Evolutionary conservation across 2,888 invertebrate species (phyloP), one percentile per base, ranked within the genome.

Genomic region (Malthinus seriepunctatus): DNA sequence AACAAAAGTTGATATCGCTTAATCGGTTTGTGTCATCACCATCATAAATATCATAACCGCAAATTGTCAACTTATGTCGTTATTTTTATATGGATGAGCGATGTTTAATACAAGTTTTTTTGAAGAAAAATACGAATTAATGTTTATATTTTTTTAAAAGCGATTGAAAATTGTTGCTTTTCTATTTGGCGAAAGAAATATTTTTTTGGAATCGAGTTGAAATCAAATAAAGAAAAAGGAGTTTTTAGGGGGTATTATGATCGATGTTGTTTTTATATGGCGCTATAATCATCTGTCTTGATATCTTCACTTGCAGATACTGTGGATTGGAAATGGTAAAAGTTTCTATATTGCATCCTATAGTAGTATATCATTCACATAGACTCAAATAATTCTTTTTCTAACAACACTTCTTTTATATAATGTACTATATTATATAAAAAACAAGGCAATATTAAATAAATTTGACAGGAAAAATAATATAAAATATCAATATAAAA

Each of bases 1-100:
- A 70, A 71, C 69, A 70, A 72, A 72, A 73, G 70, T 71, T 72
- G 67, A 63, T 66, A 64, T 62, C 63, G 63, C 65, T 60, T 67
- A 65, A 67, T 67, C 67, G 65, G 63, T 65, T 64, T 65, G 63
- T 64, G 67, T 67, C 67, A 65, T 64, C 62, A 39, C 61, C 51
- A 61, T 64, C 64, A 64, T 63, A 64, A 64, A 66, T 63, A 63
- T 64, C 64, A 60, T 65, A 62, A 59, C 55, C 60, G 55, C 56
- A 60, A 23, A 62, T 60, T 56, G 39, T 58, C 62, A 58, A 59
- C 58, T 59, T 56, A 59, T 62, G 53, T 57, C 58, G 62, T 51
- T 62, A 60, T 56, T 51, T 56, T 55, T 56, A 51, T 60, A 51
- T 56, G 50, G 55, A 63, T 53, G 53, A 60, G 42, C 44, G 51